Evolutionary conservation across 1,140 invertebrate species (phyloP), one percentile per base, ranked within the genome.

Genomic region (Diprion similis): DNA sequence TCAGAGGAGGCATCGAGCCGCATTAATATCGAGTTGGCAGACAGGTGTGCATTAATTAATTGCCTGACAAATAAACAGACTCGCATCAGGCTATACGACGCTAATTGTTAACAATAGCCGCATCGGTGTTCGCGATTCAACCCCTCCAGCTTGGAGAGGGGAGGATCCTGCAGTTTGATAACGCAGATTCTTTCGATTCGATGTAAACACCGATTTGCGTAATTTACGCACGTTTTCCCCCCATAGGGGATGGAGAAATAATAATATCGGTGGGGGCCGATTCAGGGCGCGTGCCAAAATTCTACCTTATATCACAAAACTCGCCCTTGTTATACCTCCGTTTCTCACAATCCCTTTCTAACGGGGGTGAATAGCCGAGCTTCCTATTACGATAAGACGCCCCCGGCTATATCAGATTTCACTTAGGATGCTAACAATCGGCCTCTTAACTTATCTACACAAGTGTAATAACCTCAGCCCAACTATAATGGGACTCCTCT

Each of bases 301-400:
- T 37, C 24, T 37, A 37, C 24, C 24, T 37, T 6, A 37, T 37
- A 37, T 37, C 24, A 37, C 24, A 37, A 37, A 37, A 37, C 64
- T 10, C 64, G 45, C 65, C 37, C 10, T 68, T 66, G 24, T 19
- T 24, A 19, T 51, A 64, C 68, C 71, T 46, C 46, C 19, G 37
- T 71, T 47, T 17, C 70, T 37, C 70, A 15, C 70, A n/a, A 13
- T 46, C 70, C 45, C 67, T 72, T 64, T 64, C 17, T 59, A 18
- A 1, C 47, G 69, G 48, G 48, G 15, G 51, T 13, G 46, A n/a
- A 59, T 13, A 70, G 19, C 67, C n/a, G 10, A 70, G 70, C 37
- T 24, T 17, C 19, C 19, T 71, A 2, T 7, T 15, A 66, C 67
- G 18, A 68, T 13, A 71, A 64, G n/a, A 64, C 48, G 47, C 24